Evolutionary conservation across 1,140 invertebrate species (phyloP), one percentile per base, ranked within the genome.

Genomic region (Drosophila fuyamai): DNA sequence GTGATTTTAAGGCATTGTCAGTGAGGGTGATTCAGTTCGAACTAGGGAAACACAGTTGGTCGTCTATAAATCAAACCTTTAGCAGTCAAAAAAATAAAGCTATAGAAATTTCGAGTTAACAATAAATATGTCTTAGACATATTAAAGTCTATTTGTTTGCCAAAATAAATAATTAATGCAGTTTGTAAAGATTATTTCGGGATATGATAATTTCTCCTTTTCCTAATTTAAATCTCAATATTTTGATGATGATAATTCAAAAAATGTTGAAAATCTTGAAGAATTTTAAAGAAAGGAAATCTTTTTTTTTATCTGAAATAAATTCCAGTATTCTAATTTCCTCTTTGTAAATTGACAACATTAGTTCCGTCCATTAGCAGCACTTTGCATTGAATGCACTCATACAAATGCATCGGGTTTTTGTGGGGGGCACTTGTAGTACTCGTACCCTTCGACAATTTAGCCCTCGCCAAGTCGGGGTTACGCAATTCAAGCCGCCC

Each of bases 301-400:
- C 38, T 10, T 18, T 10, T 38, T 57, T 53, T 9, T 58, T 14
- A 32, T 70, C 27, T 23, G 36, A 18, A 58, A 23, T 41, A 18
- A 3, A 29, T 27, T 8, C 14, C 9, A 35, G 50, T 36, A 12
- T 12, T 32, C 6, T 38, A 12, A 36, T 44, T 56, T 66, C 44
- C 41, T 14, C 18, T 16, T 43, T 27, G n/a, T 62, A 58, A 70
- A 79, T 79, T 71, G 59, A 84, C 66, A 61, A 88, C 83, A 83
- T 88, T 86, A 79, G 79, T 72, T 53, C 68, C 83, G 82, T 81
- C 63, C 70, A 68, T 88, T 88, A 76, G 78, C 41, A 61, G 51
- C 62, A 79, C 58, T 86, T 86, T 79, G 79, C 47, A 44, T 67
- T 40, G 62, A 67, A 70, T 67, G 71, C 65, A 68, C 60, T 65